These are phyloP conservation scores for Caenorhabditis sinica DNA, from an alignment of 2,888 invertebrate species.

Conservation along the genomic window DNA sequence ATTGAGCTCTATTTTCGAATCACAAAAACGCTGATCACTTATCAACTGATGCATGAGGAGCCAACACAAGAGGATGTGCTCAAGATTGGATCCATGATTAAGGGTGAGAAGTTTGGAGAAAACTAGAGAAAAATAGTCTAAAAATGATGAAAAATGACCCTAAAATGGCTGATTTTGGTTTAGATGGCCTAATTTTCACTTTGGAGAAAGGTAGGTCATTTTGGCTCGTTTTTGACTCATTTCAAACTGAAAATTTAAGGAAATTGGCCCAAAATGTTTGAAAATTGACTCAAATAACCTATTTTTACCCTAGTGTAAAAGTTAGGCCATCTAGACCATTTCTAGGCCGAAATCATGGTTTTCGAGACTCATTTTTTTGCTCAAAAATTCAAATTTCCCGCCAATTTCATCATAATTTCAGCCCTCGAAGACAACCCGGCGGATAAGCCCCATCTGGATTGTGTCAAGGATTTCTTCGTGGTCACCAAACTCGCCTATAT, in stretches of 20 bases:
- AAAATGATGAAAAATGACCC: too few species aligned
- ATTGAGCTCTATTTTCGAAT: slow-evolving; percentile 79
- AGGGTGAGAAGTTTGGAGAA: slow-evolving; percentile 1
- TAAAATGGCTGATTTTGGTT: too few species aligned
- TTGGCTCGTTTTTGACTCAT: too few species aligned
- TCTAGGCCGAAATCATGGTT: too few species aligned
- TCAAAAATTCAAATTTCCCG: not conserved
- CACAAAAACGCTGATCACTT: slow-evolving; percentile 68
- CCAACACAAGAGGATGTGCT: slow-evolving; percentile 25
- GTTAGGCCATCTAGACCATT: too few species aligned
- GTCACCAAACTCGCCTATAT: slow-evolving; percentile 64
- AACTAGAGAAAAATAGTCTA: too few species aligned
- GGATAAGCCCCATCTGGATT: slow-evolving; percentile 45
- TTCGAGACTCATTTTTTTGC: not conserved
- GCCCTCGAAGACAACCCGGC: slow-evolving; percentile 38
- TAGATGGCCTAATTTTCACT: too few species aligned
- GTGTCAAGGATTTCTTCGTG: slow-evolving; percentile 64
- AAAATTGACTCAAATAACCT: not conserved
- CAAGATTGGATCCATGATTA: slow-evolving; percentile 58
- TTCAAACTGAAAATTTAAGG: too few species aligned
- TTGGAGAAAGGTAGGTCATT: too few species aligned
- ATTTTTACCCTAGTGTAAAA: not conserved
- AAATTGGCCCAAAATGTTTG: not conserved
- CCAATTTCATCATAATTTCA: not conserved
- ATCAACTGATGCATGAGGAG: slow-evolving; percentile 50